Percentiles rank a stretch among this genome's conserved stretches.
Evolutionary conservation across 1,140 invertebrate species (phyloP).

Genomic region (Microplitis mediator): DNA sequence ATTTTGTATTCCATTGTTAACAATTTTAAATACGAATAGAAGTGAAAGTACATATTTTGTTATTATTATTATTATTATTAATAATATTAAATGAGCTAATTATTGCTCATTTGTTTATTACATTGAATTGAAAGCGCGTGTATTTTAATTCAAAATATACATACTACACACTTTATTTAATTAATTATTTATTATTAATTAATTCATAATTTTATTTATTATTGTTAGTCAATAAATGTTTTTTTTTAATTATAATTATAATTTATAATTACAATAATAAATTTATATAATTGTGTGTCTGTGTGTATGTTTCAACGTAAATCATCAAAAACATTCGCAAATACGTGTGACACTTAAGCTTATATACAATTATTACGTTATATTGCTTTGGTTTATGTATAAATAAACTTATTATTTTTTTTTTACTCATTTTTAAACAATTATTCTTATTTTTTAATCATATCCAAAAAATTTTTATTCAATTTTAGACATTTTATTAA

Average conservation of each 20-base stretch:
- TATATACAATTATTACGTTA: constrained; percentile 38
- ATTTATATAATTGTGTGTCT: not conserved
- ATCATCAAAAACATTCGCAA: constrained; percentile 19
- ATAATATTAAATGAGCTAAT: too few relatives aligned
- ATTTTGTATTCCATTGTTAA: too few relatives aligned
- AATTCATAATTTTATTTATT: not conserved
- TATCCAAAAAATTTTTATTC: too few relatives aligned
- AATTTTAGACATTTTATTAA: not conserved
- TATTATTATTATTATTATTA: too few relatives aligned
- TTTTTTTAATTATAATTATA: constrained; percentile 9
- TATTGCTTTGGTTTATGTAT: constrained; percentile 49
- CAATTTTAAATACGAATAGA: too few relatives aligned
- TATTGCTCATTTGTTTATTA: too few relatives aligned
- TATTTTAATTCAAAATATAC: too few relatives aligned
- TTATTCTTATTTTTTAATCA: not conserved
- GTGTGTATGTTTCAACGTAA: not conserved
- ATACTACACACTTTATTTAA: not conserved
- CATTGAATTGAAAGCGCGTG: constrained; percentile 32
- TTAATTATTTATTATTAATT: constrained; percentile 11
- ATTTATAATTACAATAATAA: not conserved
- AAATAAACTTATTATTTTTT: not conserved
- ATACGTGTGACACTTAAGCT: constrained; percentile 9
- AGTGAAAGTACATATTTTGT: too few relatives aligned
- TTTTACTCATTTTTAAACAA: not conserved
- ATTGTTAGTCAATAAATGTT: constrained; percentile 1